Conservation (phyloP, 1,140 invertebrate species). For the Macrocentrus cingulum region DNA sequence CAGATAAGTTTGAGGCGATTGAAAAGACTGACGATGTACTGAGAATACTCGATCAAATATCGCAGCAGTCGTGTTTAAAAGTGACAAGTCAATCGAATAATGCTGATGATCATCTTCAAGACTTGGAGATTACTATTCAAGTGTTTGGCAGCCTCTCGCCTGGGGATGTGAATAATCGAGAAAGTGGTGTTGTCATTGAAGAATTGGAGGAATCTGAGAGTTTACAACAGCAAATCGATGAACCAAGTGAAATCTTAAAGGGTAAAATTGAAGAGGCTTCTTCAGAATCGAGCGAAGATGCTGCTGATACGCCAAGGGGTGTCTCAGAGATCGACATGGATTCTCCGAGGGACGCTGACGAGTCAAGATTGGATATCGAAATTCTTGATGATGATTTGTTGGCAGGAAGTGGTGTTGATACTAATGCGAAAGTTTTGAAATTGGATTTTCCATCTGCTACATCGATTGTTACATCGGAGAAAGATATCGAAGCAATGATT, state of each 20-base stretch:
- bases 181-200: slow-evolving; percentile 1
- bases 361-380: slow-evolving; percentile 45
- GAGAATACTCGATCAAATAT: slow-evolving; percentile 46
- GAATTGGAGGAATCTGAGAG: slow-evolving; percentile 13
- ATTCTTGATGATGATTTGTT: slow-evolving; percentile 42
- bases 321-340: slow-evolving; percentile 51
- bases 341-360: slow-evolving; percentile 45
- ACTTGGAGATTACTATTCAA: slow-evolving; percentile 24
- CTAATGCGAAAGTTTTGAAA: slow-evolving; percentile 22
- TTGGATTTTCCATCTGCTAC: slow-evolving; percentile 39
- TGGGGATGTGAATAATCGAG: neutral
- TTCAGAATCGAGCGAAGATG: slow-evolving; percentile 45
- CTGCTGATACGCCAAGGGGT: slow-evolving; percentile 44
- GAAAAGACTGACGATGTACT: slow-evolving; percentile 44
- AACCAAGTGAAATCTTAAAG: slow-evolving; percentile 19
- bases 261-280: slow-evolving; percentile 25
- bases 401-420: slow-evolving; percentile 14
- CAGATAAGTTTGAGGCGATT: slow-evolving; percentile 42
- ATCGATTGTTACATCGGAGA: slow-evolving; percentile 45
- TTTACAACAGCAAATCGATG: slow-evolving; percentile 7
- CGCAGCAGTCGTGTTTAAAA: slow-evolving; percentile 33
- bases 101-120: slow-evolving; percentile 10
- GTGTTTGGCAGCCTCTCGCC: slow-evolving; percentile 22
- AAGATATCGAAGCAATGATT: slow-evolving; percentile 54
- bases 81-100: neutral